Conservation (phyloP, 1,140 invertebrate species). For the Babylonia areolata region DNA sequence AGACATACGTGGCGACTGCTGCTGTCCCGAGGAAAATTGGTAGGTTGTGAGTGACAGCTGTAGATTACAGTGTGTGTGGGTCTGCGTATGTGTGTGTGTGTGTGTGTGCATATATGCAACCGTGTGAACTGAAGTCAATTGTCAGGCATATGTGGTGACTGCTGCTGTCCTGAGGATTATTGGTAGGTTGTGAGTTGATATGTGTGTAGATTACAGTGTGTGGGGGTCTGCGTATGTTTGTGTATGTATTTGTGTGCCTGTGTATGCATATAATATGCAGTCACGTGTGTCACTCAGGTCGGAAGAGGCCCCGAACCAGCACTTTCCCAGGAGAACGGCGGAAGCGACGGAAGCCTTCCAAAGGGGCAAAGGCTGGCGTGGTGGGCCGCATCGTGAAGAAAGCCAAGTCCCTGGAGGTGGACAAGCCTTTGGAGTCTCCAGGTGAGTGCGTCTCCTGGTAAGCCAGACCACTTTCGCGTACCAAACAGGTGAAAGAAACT, state of each 20-base stretch:
- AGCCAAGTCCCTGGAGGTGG: constrained; percentile 23
- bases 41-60: neutral
- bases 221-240: neutral
- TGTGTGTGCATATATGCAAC: neutral
- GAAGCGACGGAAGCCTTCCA: neutral
- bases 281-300: neutral
- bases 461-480: too few relatives aligned
- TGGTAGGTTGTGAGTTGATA: neutral
- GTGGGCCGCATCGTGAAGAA: constrained; percentile 5
- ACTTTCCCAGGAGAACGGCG: constrained; percentile 10
- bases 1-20: neutral
- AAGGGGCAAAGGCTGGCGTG: neutral
- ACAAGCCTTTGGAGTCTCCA: constrained; percentile 12
- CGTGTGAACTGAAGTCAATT: neutral
- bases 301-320: constrained; percentile 19
- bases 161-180: neutral
- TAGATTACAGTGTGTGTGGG: neutral
- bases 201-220: neutral
- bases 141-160: neutral
- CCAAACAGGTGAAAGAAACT: too few relatives aligned
- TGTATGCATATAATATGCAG: neutral
- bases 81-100: neutral
- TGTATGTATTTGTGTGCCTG: neutral
- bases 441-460: too few relatives aligned
- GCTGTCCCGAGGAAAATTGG: constrained; percentile 4